Base-by-base conservation (phyloP, 2,797 vertebrate genomes). In the Clarias laeviceps region DNA sequence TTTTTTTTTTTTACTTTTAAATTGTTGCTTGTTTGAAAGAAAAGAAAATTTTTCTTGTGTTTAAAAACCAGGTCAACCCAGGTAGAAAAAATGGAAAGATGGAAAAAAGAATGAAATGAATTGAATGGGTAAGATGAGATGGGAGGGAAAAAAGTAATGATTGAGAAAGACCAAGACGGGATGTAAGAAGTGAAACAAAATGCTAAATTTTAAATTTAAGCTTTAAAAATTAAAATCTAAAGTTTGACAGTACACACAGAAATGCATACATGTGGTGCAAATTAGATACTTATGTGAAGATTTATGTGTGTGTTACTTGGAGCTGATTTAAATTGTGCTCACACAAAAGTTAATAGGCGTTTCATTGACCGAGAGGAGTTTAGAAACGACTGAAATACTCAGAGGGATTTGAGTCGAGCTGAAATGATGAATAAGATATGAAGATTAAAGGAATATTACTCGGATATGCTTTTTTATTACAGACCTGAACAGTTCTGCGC, bases 401-500 rank as follows among this genome's bases (percentile, higher is more conserved):
- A 0, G 32, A n/a, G 22, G 37, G 57, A 37, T 78, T 78, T 40
- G 15, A 24, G n/a, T 17, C 20, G 29, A 61, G 57, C 6, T 62
- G 24, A 15, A 40, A 79, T 40, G 14, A n/a, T n/a, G 37, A 40
- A 79, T 64, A n/a, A 40, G 32, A 40, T 62, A 15, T 34, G 57
- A 32, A 32, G 18, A 64, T 40, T 40, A 15, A 17, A 17, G 0
- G 32, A n/a, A 64, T 65, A 34, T 80, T 69, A 27, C 65, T 20
- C 22, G 3, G n/a, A 56, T 34, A 45, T 61, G 64, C 50, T 70
- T 50, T 57, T 80, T 80, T 54, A 54, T 81, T 73, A 34, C 78
- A 56, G 64, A 59, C 59, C 50, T 59, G 32, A 69, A 79, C 29
- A 32, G 73, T 62, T 83, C 24, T 17, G 24, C 37, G 17, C n/a